Evolutionary conservation across 1,140 invertebrate species (phyloP).

Genomic region (Ceratoteleas bidentatus): DNA sequence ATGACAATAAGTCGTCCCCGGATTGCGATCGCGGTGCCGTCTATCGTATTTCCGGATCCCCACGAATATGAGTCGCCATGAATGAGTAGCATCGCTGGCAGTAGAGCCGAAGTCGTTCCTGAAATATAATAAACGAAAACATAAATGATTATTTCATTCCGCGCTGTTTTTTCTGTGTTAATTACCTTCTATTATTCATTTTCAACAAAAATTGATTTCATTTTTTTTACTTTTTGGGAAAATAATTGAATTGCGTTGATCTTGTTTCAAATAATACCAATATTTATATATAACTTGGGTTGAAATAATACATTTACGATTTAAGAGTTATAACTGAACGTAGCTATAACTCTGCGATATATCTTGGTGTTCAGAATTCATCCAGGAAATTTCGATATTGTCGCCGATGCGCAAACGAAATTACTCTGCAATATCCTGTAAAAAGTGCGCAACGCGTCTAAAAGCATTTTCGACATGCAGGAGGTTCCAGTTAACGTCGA

Average conservation of each 20-base stretch:
- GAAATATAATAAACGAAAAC: constrained; percentile 41
- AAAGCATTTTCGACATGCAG: constrained; percentile 44
- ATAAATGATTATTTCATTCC: constrained; percentile 49
- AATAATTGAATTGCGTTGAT: too few species aligned
- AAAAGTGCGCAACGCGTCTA: constrained; percentile 55
- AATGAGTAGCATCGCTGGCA: constrained; percentile 92
- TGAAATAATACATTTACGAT: too few species aligned
- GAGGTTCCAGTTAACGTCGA: constrained; percentile 35
- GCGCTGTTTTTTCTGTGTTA: constrained; percentile 1
- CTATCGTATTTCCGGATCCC: constrained; percentile 96
- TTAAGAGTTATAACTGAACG: too few species aligned
- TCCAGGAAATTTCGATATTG: constrained; percentile 53
- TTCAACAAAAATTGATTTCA: too few species aligned
- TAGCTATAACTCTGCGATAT: constrained; percentile 41
- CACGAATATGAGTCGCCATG: constrained; percentile 97
- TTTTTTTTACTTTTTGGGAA: too few species aligned
- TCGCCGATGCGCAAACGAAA: constrained; percentile 55
- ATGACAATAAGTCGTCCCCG: constrained; percentile 96
- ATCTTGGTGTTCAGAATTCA: constrained; percentile 45
- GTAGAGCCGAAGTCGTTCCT: constrained; percentile 76
- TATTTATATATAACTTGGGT: too few species aligned
- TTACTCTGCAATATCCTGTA: constrained; percentile 62
- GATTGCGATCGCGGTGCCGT: constrained; percentile 94
- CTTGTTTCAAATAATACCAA: too few species aligned
- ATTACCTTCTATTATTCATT: too few species aligned